Base-by-base conservation (phyloP, 2,888 invertebrate species). In the Tinea semifulvella region DNA sequence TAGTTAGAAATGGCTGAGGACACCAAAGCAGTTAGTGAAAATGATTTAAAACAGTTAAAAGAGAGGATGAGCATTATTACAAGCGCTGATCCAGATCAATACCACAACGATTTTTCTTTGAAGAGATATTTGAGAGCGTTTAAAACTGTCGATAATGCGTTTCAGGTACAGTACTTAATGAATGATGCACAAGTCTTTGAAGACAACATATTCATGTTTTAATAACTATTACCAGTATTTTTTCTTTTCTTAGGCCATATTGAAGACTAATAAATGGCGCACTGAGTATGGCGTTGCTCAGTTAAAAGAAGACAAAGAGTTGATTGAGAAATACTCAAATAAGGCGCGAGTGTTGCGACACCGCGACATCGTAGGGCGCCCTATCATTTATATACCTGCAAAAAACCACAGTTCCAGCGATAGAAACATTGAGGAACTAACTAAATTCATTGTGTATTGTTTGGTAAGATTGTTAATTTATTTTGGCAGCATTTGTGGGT, bases 211-310 rank as follows among this genome's bases (percentile, higher is more conserved):
- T 31, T 31, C 2, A 13, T 31, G 5, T 31, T 11, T 31, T 31
- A 14, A 7, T 31, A 2, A 31, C 31, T 31, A 7, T 7, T 2
- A 11, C 11, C n/a, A 4, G 7, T 7, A 27, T 49, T 44, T 47
- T 13, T 13, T 11, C 5, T 13, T 31, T 10, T 10, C 4, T 31
- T 57, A 90, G 89, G 89, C 88, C 43, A 84, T 91, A 56, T 65
- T 91, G 48, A 91, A 90, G 79, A 90, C 90, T 39, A 90, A 91
- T 61, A 90, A 90, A 69, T 92, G 92, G 92, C 82, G 89, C 49
- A 77, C 77, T 42, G 88, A 90, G 52, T 91, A 89, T 70, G 89
- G 88, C 42, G 89, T 91, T 2, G 68, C 77, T 16, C 73, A 79
- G 7, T 64, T 92, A 25, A 80, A 68, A 18, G 71, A 82, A 46